Conservation (phyloP, 2,888 invertebrate genomes). For the Lottia gigantea region DNA sequence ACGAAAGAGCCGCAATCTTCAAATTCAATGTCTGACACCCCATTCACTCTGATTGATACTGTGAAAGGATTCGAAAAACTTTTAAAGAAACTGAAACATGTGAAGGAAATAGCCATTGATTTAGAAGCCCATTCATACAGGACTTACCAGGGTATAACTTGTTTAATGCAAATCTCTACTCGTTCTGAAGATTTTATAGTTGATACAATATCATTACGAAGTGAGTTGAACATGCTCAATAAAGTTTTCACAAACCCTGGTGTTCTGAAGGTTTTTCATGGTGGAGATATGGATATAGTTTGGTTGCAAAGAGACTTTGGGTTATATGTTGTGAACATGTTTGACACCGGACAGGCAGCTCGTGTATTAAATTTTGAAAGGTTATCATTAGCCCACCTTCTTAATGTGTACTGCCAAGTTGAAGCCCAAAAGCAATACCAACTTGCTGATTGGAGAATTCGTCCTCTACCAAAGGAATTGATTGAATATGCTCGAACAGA, state of each 20-base stretch:
- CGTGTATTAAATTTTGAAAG: slow-evolving; percentile 78
- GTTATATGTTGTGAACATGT: slow-evolving; percentile 94
- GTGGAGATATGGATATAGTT: slow-evolving; percentile 85
- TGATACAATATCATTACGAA: slow-evolving; percentile 86
- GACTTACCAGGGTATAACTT: slow-evolving; percentile 92
- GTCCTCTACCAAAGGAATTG: slow-evolving; percentile 86
- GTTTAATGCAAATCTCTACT: slow-evolving; percentile 93
- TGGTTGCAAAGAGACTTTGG: slow-evolving; percentile 98
- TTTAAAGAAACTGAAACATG: slow-evolving; percentile 75
- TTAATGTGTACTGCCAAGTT: slow-evolving; percentile 82
- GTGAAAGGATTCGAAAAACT: slow-evolving; percentile 76
- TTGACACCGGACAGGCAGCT: slow-evolving; percentile 93
- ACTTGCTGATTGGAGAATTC: slow-evolving; percentile 93
- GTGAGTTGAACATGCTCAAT: slow-evolving; percentile 85
- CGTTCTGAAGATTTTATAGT: slow-evolving; percentile 84
- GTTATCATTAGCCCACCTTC: slow-evolving; percentile 80
- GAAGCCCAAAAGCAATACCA: slow-evolving; percentile 90
- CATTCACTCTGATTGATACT: slow-evolving; percentile 78
- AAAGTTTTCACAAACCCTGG: slow-evolving; percentile 89
- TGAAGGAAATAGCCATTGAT: slow-evolving; percentile 88
- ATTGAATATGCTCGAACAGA: slow-evolving; percentile 89
- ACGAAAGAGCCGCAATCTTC: slow-evolving; percentile 67
- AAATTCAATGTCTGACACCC: slow-evolving; percentile 74
- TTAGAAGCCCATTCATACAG: slow-evolving; percentile 90
- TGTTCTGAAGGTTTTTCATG: slow-evolving; percentile 93